Evolutionary conservation across 2,888 invertebrate genomes (phyloP), one percentile per base, ranked within the genome.

Genomic region (Chouioia cunea): DNA sequence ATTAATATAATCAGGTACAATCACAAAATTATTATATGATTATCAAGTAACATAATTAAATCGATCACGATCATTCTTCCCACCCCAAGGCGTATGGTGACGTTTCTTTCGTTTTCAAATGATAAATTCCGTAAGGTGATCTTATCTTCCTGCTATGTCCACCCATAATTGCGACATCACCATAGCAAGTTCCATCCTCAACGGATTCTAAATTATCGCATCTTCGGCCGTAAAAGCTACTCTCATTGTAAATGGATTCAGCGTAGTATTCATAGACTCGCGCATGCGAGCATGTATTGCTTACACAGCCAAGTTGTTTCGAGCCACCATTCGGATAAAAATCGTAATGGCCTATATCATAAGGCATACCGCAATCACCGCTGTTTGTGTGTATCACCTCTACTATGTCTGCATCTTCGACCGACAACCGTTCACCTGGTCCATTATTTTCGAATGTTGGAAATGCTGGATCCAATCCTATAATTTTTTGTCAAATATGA

Each of bases 301-400:
- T 0, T 0, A 22, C 0, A 36, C 83, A 84, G 4, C 83, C 84
- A 0, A 75, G 75, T 71, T 87, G 87, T 1, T 66, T 71, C 1
- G 36, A 1, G 0, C 86, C 86, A 4, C 85, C 85, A 64, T 86
- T 86, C 0, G 86, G 85, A 72, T 81, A 86, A 71, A 85, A 86
- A 67, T 86, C 86, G 43, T 75, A 78, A 62, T 85, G 77, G 2
- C 85, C 85, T 6, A 85, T 74, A 0, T 81, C 76, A 0, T 72
- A 27, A 0, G 74, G 56, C 67, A 79, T 81, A 2, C 85, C 85
- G 1, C 86, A 76, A 0, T 80, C 65, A 6, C 83, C 83, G 1
- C 78, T 80, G 22, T 82, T 82, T 1, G 86, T 85, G 73, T 86
- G 86, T 47, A 86, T 81, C 10, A 85, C 81, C 68, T 84, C 81